phyloP scores from a whole-genome alignment of 2,888 invertebrate genomes.

The Trimorus sp. region DNA sequence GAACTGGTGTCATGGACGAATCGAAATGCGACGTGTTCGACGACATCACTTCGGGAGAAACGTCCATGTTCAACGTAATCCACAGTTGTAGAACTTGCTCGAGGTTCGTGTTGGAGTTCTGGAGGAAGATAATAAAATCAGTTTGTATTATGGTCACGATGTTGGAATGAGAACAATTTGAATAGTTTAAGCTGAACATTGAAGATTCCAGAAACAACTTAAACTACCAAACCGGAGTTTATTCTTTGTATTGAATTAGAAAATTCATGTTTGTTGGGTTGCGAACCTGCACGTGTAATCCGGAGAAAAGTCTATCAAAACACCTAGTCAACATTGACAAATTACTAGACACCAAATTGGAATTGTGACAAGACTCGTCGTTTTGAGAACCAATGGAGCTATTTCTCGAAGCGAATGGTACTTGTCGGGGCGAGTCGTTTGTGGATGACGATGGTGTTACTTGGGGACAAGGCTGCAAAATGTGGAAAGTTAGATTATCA shows the following conservation, averaged over 20 bases:
- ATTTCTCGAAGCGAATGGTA: conserved; percentile 63
- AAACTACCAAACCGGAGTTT: no score
- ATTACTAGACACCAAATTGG: conserved; percentile 75
- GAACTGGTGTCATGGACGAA: conserved; percentile 84
- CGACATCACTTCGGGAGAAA: conserved; percentile 80
- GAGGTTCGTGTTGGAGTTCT: conserved; percentile 89
- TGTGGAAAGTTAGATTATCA: not conserved
- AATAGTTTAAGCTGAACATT: no score
- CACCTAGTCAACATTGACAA: conserved; percentile 86
- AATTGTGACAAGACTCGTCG: conserved; percentile 74
- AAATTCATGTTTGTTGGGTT: no score
- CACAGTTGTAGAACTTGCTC: conserved; percentile 93
- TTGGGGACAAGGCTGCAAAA: conserved; percentile 25
- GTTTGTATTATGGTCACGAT: no score
- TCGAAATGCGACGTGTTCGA: conserved; percentile 82
- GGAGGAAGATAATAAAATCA: not conserved
- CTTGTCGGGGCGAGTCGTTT: conserved; percentile 53
- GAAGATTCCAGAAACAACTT: no score
- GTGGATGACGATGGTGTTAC: conserved; percentile 50
- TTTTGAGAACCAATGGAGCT: conserved; percentile 51
- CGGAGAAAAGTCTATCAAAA: conserved; percentile 87
- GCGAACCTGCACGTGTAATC: conserved; percentile 83
- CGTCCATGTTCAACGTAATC: conserved; percentile 90
- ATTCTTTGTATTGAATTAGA: no score
- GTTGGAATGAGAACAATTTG: not conserved